Base-by-base conservation (phyloP, 2,113 vertebrate genomes). In the Xiphophorus maculatus region DNA sequence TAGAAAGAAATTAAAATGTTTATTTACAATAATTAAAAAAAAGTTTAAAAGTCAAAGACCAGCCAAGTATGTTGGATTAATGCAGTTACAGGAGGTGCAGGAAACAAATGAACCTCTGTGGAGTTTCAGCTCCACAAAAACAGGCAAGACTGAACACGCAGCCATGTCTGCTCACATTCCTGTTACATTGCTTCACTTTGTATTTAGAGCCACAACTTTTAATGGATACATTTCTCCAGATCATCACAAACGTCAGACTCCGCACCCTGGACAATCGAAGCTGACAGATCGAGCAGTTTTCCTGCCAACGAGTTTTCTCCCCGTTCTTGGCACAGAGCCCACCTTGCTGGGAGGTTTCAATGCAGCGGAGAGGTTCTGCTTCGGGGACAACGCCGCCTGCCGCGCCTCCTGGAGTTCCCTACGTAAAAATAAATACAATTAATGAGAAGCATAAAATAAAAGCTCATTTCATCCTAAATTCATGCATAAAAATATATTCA, bases 371-470 rank as follows among this genome's bases (percentile, higher is more conserved):
- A 77, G 71, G 58, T 17, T 76, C 5, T 91, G 88, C 81, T 85
- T 94, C 27, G 78, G 91, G 27, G 95, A 94, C 68, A 85, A 85
- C 65, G 94, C 95, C 35, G 95, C 94, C 82, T 94, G 87, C 19
- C 96, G 96, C 42, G 94, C 96, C 84, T 96, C 96, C 90, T 94
- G 92, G 66, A 99, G 95, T 90, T 98, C 95, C 86, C 97, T 99
- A 80, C 25, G 48, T 32, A 69, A 15, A 65, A 19, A 62, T 62
- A 70, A 40, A 66, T 5, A 1, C 4, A 48, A 48, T 48, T n/a
- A 2, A 58, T 58, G 51, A n/a, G 7, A 58, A 58, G 17, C 51
- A 58, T 25, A 22, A 58, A 58, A n/a, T n/a, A 58, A 58, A n/a
- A 58, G 51, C 8, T 42, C 13, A 14, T 42, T 42, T 42, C 40